Evolutionary conservation across 2,888 invertebrate genomes (phyloP).

Genomic region (Pandemis corylana): DNA sequence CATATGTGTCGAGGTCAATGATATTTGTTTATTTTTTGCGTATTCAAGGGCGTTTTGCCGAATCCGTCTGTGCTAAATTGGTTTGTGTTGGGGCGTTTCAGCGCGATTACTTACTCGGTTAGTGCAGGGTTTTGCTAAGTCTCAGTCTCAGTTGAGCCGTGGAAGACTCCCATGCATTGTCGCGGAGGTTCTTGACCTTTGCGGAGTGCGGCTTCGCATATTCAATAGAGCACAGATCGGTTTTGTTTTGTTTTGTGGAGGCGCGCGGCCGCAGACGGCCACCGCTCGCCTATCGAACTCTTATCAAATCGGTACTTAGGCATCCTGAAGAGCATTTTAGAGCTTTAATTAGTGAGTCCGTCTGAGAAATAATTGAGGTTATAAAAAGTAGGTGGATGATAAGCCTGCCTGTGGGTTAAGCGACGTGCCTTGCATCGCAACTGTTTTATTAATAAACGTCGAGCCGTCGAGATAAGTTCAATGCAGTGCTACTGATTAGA

Average conservation of each 20-base stretch:
- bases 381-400: slow-evolving; percentile 28
- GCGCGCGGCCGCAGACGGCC: slow-evolving; percentile 14
- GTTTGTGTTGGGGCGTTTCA: slow-evolving; percentile 40
- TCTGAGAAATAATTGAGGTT: slow-evolving; percentile 9
- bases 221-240: slow-evolving; percentile 40
- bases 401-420: slow-evolving; percentile 2
- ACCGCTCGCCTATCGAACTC: slow-evolving; percentile 10
- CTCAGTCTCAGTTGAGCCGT: slow-evolving; percentile 61
- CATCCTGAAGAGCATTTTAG: slow-evolving; percentile 9
- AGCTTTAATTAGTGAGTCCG: slow-evolving; percentile 14
- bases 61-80: slow-evolving; percentile 43
- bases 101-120: slow-evolving; percentile 23
- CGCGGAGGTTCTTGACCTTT: slow-evolving; percentile 42
- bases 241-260: slow-evolving; percentile 29
- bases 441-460: slow-evolving; percentile 5
- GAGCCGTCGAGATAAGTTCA: slow-evolving; percentile 1
- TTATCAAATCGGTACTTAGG: slow-evolving; percentile 10
- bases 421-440: slow-evolving; percentile 17
- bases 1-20: slow-evolving; percentile 80
- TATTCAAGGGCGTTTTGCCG: slow-evolving; percentile 74
- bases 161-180: slow-evolving; percentile 47
- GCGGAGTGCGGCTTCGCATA: slow-evolving; percentile 41
- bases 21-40: slow-evolving; percentile 79
- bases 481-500: slow-evolving; percentile 12
- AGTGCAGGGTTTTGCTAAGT: slow-evolving; percentile 47